phyloP scores from a whole-genome alignment of 30 jellyfish, hydroid and myxozoan genomes.

The Aurelia coerulea region DNA sequence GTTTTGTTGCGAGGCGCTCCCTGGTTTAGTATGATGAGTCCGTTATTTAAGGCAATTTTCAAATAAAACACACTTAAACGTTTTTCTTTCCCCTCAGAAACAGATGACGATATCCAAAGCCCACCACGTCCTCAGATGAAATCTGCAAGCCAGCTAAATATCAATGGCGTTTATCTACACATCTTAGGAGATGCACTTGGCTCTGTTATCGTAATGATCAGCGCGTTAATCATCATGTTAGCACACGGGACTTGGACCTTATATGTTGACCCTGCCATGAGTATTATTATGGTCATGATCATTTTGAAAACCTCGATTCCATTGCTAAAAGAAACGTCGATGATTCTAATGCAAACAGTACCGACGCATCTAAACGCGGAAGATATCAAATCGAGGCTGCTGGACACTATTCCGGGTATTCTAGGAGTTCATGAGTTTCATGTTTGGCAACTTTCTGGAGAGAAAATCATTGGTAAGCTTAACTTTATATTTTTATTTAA shows the following conservation, averaged over 20 bases:
- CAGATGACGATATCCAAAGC: conserved; percentile 49
- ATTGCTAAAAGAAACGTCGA: conserved; percentile 83
- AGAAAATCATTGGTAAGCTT: conserved; percentile 84
- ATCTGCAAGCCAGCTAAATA: conserved; percentile 93
- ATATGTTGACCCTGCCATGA: conserved; percentile 98
- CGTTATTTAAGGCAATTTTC: too few relatives aligned
- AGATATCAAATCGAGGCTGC: conserved; percentile 71
- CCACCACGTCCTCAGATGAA: conserved; percentile 51
- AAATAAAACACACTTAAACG: too few relatives aligned
- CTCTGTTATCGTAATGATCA: conserved; percentile 94
- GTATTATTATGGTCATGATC: conserved; percentile 90
- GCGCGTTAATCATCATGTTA: conserved; percentile 88
- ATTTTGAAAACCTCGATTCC: conserved; percentile 97
- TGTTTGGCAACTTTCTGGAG: conserved; percentile 98
- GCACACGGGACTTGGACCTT: conserved; percentile 92
- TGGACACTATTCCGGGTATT: conserved; percentile 66
- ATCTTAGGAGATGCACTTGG: conserved; percentile 98
- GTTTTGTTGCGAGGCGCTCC: too few relatives aligned
- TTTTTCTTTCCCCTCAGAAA: conserved; percentile 10
- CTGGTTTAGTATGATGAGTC: too few relatives aligned
- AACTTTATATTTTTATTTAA: too few relatives aligned
- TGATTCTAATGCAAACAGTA: conserved; percentile 95
- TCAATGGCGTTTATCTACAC: conserved; percentile 94
- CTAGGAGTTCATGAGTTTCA: conserved; percentile 92
- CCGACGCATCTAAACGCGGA: conserved; percentile 89